Conservation (phyloP, 1,140 invertebrate genomes). For the Lasaia peninsularis region DNA sequence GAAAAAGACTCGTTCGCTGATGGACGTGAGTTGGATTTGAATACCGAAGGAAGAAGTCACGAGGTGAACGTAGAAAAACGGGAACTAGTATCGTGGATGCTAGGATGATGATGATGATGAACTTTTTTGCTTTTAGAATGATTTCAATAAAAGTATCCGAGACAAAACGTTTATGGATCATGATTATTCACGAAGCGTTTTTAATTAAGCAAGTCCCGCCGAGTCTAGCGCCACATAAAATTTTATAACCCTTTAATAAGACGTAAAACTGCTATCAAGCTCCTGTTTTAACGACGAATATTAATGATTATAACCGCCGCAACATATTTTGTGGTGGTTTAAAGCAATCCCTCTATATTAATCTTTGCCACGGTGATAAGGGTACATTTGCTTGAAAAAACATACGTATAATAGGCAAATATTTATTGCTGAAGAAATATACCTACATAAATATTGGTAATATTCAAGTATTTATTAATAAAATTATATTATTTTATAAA, state of each 20-base stretch:
- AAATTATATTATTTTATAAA: too few species aligned
- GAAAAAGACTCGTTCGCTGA: too few species aligned
- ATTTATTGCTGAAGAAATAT: too few species aligned
- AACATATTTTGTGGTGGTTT: constrained; percentile 45
- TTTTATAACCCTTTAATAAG: constrained; percentile 76
- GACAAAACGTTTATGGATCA: constrained; percentile 41
- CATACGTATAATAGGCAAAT: too few species aligned
- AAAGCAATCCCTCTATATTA: constrained; percentile 15
- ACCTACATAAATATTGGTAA: too few species aligned
- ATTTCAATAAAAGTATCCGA: constrained; percentile 3
- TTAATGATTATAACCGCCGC: constrained; percentile 65
- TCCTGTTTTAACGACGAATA: constrained; percentile 60
- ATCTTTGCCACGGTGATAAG: constrained; percentile 10
- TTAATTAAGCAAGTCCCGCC: constrained; percentile 66
- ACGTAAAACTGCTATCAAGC: constrained; percentile 63
- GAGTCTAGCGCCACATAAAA: constrained; percentile 61
- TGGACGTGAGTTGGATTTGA: too few species aligned
- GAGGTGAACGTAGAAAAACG: too few species aligned
- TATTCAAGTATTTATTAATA: too few species aligned
- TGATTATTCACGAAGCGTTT: constrained; percentile 72
- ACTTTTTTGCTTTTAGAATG: background rate
- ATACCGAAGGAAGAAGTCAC: too few species aligned
- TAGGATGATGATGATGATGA: too few species aligned
- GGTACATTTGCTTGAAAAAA: constrained; percentile 8
- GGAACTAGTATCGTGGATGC: too few species aligned